Base-by-base conservation (phyloP, 2,797 vertebrate genomes). In the Sebastes ruberrimus region DNA sequence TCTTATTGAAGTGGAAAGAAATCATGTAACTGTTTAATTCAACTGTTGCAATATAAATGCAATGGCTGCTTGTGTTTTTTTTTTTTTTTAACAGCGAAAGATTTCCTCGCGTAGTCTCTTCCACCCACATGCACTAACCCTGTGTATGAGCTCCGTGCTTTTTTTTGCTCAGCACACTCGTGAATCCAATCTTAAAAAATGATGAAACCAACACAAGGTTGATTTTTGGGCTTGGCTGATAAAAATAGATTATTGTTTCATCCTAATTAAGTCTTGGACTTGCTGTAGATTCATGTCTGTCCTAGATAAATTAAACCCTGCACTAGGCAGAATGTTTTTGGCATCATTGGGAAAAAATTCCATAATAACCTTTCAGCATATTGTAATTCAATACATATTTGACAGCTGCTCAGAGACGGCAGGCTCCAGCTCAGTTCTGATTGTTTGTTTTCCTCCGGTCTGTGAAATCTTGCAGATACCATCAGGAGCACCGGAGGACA, bases 61-160 rank as follows among this genome's bases (percentile, higher is more conserved):
- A 66, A 32, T 35, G 61, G 66, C 11, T 64, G 32, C 53, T 56
- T 14, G 14, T 28, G 25, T 65, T 57, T 53, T 32, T 62, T 52
- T 18, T 38, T 42, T 35, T 35, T 55, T 66, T 79, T n/a, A 61
- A 66, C 32, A 67, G 62, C 0, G 0, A 53, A 81, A 82, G 5
- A 65, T 74, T 85, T 78, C 55, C 22, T 61, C 18, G 49, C 30
- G 20, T 32, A 25, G 49, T 79, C 70, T 82, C 75, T 10, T 55
- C 68, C 81, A 59, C 87, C 70, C 74, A 83, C 85, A 64, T 49
- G 75, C 42, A 25, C 65, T 65, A 49, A 66, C 81, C 81, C 46
- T 56, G 59, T 66, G n/a, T 75, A 22, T 67, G 61, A 74, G 38
- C 62, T 61, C 10, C 18, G 6, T 35, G 53, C 68, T 70, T 68